These are phyloP conservation scores for Cirrhinus mrigala DNA, from an alignment of 2,797 vertebrate species.

Conservation along the genomic window DNA sequence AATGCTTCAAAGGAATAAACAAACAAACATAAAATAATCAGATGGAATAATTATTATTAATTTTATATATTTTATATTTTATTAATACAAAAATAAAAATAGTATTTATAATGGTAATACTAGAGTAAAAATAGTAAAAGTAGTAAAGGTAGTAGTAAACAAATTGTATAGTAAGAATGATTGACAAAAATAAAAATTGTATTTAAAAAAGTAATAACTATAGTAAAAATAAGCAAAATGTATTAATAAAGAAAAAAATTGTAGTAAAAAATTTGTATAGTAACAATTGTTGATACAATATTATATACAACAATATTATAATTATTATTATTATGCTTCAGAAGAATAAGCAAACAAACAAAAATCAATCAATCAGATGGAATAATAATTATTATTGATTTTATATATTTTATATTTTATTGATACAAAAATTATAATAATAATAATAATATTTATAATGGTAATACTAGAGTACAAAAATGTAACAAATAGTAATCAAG, in stretches of 20 bases:
- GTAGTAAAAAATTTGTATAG: too few species aligned
- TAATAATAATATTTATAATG: too few species aligned
- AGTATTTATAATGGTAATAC: neutral
- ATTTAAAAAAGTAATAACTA: neutral
- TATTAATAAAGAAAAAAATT: too few species aligned
- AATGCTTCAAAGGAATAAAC: neutral
- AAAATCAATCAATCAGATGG: neutral
- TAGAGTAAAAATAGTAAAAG: neutral
- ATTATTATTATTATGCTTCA: neutral
- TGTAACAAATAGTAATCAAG: too few species aligned
- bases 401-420: neutral
- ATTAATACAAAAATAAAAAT: neutral
- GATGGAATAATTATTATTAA: neutral
- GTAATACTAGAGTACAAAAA: too few species aligned
- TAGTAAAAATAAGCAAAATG: neutral
- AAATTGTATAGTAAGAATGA: too few species aligned
- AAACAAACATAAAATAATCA: neutral
- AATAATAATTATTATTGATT: neutral
- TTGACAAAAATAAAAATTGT: neutral
- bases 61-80: neutral
- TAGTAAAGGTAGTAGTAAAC: too few species aligned
- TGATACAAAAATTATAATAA: neutral
- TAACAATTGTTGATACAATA: too few species aligned
- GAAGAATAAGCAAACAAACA: neutral
- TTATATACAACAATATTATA: neutral